phyloP scores from a whole-genome alignment of 2,113 vertebrate genomes.

The Physeter macrocephalus region DNA sequence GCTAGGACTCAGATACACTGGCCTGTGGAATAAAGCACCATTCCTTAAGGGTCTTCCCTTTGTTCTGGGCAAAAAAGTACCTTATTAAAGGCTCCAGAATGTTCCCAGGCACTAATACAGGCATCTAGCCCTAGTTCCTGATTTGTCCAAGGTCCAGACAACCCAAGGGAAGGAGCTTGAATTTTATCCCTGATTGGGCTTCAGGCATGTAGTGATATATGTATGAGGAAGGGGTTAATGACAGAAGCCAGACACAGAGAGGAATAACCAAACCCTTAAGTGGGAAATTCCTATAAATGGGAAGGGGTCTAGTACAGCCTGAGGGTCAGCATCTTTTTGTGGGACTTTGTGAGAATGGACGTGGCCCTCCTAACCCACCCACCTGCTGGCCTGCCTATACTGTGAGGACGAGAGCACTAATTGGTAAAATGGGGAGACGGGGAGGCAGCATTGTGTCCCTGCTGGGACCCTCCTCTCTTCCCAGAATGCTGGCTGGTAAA shows the following conservation, averaged over 20 bases:
- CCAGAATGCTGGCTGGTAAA: background rate
- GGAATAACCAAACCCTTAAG: background rate
- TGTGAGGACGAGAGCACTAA: background rate
- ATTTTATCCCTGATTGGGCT: background rate
- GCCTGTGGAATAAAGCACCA: background rate
- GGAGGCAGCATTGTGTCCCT: background rate
- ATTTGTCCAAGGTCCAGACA: background rate
- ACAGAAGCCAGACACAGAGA: background rate
- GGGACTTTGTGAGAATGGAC: background rate
- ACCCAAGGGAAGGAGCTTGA: background rate
- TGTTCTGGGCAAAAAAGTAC: background rate
- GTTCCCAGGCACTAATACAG: background rate
- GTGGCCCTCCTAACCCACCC: background rate
- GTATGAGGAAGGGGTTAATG: background rate
- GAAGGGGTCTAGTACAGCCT: background rate
- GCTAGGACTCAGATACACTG: background rate
- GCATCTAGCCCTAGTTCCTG: background rate
- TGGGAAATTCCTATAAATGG: background rate
- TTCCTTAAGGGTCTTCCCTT: background rate
- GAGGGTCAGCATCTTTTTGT: background rate
- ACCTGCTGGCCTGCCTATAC: background rate
- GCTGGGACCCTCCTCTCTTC: background rate
- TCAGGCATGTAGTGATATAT: background rate
- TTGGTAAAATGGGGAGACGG: background rate
- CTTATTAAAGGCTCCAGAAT: background rate